A percentile compares a stretch with the other conserved stretches of the same genome.
Conservation (phyloP, 2,113 vertebrate genomes). For the Rattus norvegicus region DNA sequence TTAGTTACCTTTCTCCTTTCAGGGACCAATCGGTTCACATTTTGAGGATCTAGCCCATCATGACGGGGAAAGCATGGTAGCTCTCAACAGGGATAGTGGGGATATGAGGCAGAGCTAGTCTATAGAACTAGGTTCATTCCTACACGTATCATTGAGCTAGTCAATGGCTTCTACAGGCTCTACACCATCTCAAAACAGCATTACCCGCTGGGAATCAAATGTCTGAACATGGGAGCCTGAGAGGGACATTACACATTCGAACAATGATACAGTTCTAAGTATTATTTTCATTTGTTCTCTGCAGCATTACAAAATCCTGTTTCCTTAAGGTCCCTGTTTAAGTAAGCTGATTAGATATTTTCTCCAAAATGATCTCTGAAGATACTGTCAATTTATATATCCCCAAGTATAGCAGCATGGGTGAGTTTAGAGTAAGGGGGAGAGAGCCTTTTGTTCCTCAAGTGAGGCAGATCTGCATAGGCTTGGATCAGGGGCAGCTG, state of each 20-base stretch:
- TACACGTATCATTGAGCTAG: not conserved
- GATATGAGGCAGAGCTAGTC: not conserved
- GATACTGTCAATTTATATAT: too few species aligned
- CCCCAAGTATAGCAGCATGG: not conserved
- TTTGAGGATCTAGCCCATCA: not conserved
- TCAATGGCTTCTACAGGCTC: not conserved
- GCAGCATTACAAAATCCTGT: not conserved
- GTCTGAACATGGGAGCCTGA: not conserved
- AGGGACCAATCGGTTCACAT: not conserved
- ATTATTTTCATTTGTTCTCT: too few species aligned
- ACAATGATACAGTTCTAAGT: not conserved
- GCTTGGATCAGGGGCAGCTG: not conserved
- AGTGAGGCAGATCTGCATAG: not conserved
- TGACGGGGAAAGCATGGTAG: not conserved
- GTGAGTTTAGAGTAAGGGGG: not conserved
- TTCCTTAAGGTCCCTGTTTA: not conserved
- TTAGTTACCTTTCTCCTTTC: not conserved
- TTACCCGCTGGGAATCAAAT: not conserved
- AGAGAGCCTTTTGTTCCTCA: not conserved
- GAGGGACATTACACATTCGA: not conserved
- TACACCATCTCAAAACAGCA: not conserved
- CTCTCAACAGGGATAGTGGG: not conserved
- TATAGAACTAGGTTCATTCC: not conserved
- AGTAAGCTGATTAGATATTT: not conserved
- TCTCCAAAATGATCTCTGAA: not conserved